These are phyloP conservation scores for Struthidea cinerea DNA, from an alignment of 2,113 vertebrate species.

Conservation along the genomic window DNA sequence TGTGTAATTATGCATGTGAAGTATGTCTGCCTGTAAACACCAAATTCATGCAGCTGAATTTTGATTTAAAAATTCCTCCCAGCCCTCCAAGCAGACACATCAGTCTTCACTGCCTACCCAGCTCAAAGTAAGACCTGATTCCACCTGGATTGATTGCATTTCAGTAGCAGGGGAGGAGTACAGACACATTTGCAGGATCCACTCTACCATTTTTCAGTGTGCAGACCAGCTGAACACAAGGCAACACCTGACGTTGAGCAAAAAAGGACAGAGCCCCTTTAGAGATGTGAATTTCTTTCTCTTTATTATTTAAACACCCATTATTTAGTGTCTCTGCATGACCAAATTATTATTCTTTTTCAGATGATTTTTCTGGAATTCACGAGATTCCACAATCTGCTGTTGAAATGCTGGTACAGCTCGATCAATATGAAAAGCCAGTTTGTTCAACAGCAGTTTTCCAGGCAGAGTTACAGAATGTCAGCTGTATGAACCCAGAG, in stretches of 20 bases:
- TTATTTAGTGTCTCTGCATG: background rate
- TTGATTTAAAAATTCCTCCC: conserved; percentile 19
- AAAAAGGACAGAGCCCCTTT: background rate
- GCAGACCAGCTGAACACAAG: background rate
- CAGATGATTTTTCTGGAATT: background rate
- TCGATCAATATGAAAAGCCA: background rate
- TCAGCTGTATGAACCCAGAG: background rate
- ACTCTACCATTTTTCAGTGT: background rate
- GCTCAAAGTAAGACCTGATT: background rate
- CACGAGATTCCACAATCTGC: background rate
- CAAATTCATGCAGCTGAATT: background rate
- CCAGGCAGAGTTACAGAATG: background rate
- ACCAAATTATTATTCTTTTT: background rate
- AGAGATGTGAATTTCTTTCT: background rate
- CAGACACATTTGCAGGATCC: background rate
- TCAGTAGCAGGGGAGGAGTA: background rate
- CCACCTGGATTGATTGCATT: background rate
- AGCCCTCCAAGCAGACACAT: conserved; percentile 5
- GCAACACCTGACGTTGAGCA: background rate
- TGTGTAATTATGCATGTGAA: background rate
- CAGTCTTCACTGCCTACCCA: background rate
- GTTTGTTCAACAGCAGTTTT: background rate
- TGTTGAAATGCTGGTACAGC: background rate
- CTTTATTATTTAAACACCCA: background rate
- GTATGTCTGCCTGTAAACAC: background rate